Conservation (phyloP, 2,888 invertebrate species). For the Eremobia ochroleuca region DNA sequence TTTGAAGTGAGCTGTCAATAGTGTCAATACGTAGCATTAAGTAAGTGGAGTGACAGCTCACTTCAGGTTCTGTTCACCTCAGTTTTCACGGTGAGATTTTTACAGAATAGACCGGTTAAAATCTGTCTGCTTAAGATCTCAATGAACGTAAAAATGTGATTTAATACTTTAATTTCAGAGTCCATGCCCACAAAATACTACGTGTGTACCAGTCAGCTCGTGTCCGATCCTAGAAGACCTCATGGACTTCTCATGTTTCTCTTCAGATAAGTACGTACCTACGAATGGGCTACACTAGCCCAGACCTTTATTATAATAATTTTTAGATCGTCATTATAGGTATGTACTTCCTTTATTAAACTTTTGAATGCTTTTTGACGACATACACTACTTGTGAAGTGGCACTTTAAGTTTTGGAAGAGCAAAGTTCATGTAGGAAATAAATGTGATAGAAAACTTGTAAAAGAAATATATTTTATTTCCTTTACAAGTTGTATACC, state of each 20-base stretch:
- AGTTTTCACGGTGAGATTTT: too few relatives aligned
- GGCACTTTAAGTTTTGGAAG: too few relatives aligned
- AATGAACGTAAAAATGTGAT: not conserved
- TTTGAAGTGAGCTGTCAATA: too few relatives aligned
- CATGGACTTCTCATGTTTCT: constrained; percentile 91
- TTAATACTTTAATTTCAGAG: constrained; percentile 76
- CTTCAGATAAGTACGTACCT: constrained; percentile 86
- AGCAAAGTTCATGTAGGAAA: not conserved
- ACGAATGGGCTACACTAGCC: not conserved
- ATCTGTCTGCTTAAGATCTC: not conserved
- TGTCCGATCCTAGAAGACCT: constrained; percentile 91
- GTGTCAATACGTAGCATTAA: too few relatives aligned
- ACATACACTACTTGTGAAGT: not conserved
- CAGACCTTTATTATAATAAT: not conserved
- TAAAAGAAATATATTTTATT: too few relatives aligned
- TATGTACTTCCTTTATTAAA: too few relatives aligned
- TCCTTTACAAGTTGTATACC: too few relatives aligned
- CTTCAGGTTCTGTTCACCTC: not conserved
- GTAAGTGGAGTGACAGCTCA: not conserved
- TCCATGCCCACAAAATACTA: constrained; percentile 84
- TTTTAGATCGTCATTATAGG: not conserved
- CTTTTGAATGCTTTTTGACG: not conserved
- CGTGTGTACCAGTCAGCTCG: constrained; percentile 90
- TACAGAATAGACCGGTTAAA: too few relatives aligned
- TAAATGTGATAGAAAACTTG: not conserved